These are phyloP conservation scores for Dufourea novaeangliae DNA, from an alignment of 1,140 invertebrate species.

Conservation along the genomic window DNA sequence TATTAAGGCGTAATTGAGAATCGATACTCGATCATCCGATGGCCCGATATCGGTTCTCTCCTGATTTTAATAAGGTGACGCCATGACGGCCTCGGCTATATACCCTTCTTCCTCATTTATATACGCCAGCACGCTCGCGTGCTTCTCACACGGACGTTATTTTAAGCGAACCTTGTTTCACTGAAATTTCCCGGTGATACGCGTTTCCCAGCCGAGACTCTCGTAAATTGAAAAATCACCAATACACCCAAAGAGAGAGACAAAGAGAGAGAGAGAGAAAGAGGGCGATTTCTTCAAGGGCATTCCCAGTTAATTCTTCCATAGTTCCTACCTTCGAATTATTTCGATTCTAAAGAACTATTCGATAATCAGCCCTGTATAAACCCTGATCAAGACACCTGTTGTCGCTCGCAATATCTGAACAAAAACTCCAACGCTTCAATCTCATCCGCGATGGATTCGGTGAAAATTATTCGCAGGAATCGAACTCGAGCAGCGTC, in stretches of 20 bases:
- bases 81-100: conserved; percentile 26
- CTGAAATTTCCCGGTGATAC: conserved; percentile 34
- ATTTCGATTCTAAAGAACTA: too few species aligned
- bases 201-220: not conserved
- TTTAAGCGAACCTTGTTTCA: conserved; percentile 41
- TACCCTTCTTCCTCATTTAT: conserved; percentile 55
- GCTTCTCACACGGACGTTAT: conserved; percentile 38
- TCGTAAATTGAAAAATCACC: conserved; percentile 46
- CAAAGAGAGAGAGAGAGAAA: too few species aligned
- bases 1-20: conserved; percentile 68
- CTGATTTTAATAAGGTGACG: conserved; percentile 64
- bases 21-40: conserved; percentile 64
- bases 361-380: too few species aligned
- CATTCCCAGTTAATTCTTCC: too few species aligned
- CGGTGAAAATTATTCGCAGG: not conserved
- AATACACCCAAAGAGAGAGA: conserved; percentile 7
- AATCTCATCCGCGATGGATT: not conserved
- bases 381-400: too few species aligned
- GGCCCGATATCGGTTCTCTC: conserved; percentile 40
- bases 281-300: not conserved
- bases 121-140: conserved; percentile 42
- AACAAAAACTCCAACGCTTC: too few species aligned
- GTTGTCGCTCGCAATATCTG: too few species aligned
- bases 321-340: too few species aligned
- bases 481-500: not conserved